phyloP scores from a whole-genome alignment of 2,797 vertebrate genomes.

The Valencia hispanica region DNA sequence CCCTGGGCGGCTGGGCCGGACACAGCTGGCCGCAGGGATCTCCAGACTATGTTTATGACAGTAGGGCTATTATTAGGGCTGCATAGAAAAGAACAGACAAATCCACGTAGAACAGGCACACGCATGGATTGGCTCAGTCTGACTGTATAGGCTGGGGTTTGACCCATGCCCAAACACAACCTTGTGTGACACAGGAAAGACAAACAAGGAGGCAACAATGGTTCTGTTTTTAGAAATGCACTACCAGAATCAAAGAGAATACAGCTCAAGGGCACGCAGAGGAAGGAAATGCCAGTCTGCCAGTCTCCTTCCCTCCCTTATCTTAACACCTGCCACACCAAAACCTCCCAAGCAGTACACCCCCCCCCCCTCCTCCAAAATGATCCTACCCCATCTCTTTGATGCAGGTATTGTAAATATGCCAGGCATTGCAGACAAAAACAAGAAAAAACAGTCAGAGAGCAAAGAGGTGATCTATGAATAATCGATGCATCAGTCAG shows the following conservation, averaged over 20 bases:
- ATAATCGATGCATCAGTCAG: conserved; percentile 77
- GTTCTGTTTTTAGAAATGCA: conserved; percentile 45
- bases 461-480: conserved; percentile 72
- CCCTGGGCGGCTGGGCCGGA: conserved; percentile 74
- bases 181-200: conserved; percentile 34
- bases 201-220: conserved; percentile 33
- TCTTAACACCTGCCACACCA: conserved; percentile 21
- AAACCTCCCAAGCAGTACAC: conserved; percentile 18
- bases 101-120: conserved; percentile 44
- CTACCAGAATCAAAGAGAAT: conserved; percentile 35
- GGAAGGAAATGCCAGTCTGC: conserved; percentile 25
- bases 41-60: conserved; percentile 79
- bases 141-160: conserved; percentile 54
- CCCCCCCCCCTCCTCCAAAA: conserved; percentile 29
- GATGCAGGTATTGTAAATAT: conserved; percentile 43
- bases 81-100: conserved; percentile 60
- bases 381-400: conserved; percentile 31
- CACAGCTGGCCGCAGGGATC: conserved; percentile 77
- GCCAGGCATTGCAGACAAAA: conserved; percentile 43
- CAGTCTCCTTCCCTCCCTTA: conserved; percentile 1
- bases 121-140: conserved; percentile 51
- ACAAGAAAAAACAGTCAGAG: conserved; percentile 32
- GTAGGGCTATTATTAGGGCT: conserved; percentile 80
- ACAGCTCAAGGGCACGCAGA: conserved; percentile 46
- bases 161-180: conserved; percentile 32